phyloP scores from a whole-genome alignment of 1,140 invertebrate genomes.

The Drosophila nasuta region DNA sequence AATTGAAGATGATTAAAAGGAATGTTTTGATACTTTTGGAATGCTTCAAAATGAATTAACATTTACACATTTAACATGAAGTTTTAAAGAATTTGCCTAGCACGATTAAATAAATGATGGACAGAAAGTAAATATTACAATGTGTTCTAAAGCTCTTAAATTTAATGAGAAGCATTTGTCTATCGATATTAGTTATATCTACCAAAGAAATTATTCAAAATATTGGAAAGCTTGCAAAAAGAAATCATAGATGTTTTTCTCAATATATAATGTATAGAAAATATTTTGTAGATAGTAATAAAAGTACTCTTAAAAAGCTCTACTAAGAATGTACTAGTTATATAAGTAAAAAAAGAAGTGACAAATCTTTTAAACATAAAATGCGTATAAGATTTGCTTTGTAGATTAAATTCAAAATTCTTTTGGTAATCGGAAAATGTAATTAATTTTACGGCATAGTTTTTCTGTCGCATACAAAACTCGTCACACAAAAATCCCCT shows the following conservation, averaged over 20 bases:
- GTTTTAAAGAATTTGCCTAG: constrained; percentile 16
- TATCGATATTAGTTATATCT: no score
- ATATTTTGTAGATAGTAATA: no score
- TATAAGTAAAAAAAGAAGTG: no score
- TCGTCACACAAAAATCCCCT: neutral
- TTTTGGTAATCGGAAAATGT: neutral
- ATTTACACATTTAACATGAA: no score
- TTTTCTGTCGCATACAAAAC: neutral
- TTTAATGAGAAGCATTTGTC: no score
- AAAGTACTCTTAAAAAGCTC: no score
- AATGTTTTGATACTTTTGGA: no score
- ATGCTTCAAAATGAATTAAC: no score
- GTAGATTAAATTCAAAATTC: neutral
- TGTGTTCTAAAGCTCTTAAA: no score
- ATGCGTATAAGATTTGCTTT: neutral
- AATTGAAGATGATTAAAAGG: no score
- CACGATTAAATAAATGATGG: constrained; percentile 17
- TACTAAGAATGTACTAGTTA: no score
- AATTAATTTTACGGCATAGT: neutral
- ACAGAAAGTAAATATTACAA: neutral
- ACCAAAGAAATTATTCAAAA: neutral
- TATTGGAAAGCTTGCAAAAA: neutral
- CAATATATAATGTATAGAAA: neutral
- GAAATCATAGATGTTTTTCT: neutral
- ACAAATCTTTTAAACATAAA: no score